A percentile compares a stretch with the other conserved stretches of the same genome.
These are phyloP conservation scores for Lochmaea crataegi DNA, from an alignment of 2,888 invertebrate species.

Conservation along the genomic window DNA sequence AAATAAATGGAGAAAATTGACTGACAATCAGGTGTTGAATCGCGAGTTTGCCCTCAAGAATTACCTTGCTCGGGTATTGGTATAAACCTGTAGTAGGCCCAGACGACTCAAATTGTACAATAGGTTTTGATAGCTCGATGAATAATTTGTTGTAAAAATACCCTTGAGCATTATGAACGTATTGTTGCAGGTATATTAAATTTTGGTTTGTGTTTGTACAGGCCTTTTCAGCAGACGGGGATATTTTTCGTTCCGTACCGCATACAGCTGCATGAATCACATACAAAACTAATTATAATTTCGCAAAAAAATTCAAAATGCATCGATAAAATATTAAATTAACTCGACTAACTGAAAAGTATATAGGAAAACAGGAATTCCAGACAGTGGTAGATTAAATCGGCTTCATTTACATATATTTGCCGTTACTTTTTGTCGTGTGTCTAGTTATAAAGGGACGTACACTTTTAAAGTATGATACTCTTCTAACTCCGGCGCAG, in stretches of 20 bases:
- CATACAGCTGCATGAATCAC: not conserved
- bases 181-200: conserved; percentile 40
- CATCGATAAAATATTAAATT: too few species aligned
- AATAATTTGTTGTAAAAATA: conserved; percentile 46
- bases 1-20: conserved; percentile 42
- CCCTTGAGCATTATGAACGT: conserved; percentile 41
- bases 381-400: conserved; percentile 61
- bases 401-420: conserved; percentile 64
- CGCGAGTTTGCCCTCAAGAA: conserved; percentile 37
- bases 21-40: conserved; percentile 44
- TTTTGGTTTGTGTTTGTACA: conserved; percentile 29
- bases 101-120: conserved; percentile 36
- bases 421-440: conserved; percentile 61
- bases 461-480: conserved; percentile 44
- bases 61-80: conserved; percentile 36
- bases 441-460: conserved; percentile 58
- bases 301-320: not conserved
- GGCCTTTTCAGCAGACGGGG: not conserved
- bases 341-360: not conserved
- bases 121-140: conserved; percentile 40
- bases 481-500: conserved; percentile 23
- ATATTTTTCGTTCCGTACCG: not conserved
- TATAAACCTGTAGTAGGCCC: conserved; percentile 17
- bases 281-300: not conserved
- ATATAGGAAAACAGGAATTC: conserved; percentile 57